Evolutionary conservation across 2,888 invertebrate species (phyloP).

Genomic region (Calameuta filiformis): DNA sequence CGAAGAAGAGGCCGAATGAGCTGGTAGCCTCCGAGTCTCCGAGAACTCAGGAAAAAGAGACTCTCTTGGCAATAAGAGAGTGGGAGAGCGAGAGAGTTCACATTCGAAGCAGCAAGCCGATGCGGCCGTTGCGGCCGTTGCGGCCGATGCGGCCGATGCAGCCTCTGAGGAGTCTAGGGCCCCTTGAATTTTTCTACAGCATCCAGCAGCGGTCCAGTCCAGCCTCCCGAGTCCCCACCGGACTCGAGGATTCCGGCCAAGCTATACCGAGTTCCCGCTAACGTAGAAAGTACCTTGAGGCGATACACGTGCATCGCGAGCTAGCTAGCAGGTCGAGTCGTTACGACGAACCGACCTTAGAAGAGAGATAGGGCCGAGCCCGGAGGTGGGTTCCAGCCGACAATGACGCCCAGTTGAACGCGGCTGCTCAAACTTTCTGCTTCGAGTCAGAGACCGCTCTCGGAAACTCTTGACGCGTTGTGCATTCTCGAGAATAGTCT

Average conservation of each 20-base stretch:
- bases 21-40: too few species aligned
- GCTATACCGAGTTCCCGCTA: constrained; percentile 41
- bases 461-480: background rate
- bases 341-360: constrained; percentile 50
- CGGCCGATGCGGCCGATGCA: constrained; percentile 30
- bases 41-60: too few species aligned
- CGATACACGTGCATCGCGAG: background rate
- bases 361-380: constrained; percentile 57
- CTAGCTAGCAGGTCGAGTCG: constrained; percentile 25
- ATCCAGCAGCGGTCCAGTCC: constrained; percentile 44
- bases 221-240: constrained; percentile 18
- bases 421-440: constrained; percentile 45
- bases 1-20: too few species aligned
- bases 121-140: constrained; percentile 35
- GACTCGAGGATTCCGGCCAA: constrained; percentile 4
- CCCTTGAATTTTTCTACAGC: constrained; percentile 52
- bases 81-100: too few species aligned
- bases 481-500: background rate
- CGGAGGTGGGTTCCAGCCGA: constrained; percentile 44
- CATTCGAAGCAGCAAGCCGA: too few species aligned
- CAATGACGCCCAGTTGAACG: constrained; percentile 64
- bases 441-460: constrained; percentile 1
- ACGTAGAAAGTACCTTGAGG: constrained; percentile 39
- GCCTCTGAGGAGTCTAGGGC: constrained; percentile 46
- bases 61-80: too few species aligned